Base-by-base conservation (phyloP, 2,888 invertebrate genomes). In the Phrixothrix hirtus region DNA sequence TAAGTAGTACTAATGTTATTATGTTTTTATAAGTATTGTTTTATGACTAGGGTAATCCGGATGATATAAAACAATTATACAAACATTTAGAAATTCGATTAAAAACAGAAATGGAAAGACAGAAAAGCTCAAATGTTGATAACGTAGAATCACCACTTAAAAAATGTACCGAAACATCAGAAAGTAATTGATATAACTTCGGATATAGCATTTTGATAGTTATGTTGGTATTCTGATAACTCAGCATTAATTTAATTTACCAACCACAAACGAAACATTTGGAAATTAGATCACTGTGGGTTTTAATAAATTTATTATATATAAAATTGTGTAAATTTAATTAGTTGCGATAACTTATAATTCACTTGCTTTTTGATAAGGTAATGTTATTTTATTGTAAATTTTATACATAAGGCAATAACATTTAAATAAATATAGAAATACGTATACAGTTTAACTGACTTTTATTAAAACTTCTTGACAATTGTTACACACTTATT, bases 1-100 rank as follows among this genome's bases (percentile, higher is more conserved):
- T 88, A 65, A 77, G 79, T 15, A 32, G n/a, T 27, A 25, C 10
- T 41, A n/a, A 29, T 12, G n/a, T 9, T 11, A 13, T 32, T 3
- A 5, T 37, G 31, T 37, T 12, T 26, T 37, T 35, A 16, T 34
- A 1, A 30, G 9, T 29, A n/a, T 27, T n/a, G 68, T 21, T 21
- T 21, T 21, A 5, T 21, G 3, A 21, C 3, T 72, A 85, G 81
- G 82, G 86, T 9, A 83, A 82, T 57, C 83, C 85, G 1, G 86
- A 86, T 58, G 88, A 89, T 69, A 82, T 85, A 16, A 85, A 83
- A 59, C 81, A 83, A 63, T 73, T 89, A 37, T 80, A 83, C 67
- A 79, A 78, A 63, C 81, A 83, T n/a, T 71, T 89, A 47, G 79
- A 83, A 57, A 79, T 77, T 42, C 77, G 86, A 55, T 77, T 86